These are phyloP conservation scores for Mnemiopsis leidyi DNA, from an alignment of 37 sponge, comb jelly and placozoan species.

Conservation along the genomic window DNA sequence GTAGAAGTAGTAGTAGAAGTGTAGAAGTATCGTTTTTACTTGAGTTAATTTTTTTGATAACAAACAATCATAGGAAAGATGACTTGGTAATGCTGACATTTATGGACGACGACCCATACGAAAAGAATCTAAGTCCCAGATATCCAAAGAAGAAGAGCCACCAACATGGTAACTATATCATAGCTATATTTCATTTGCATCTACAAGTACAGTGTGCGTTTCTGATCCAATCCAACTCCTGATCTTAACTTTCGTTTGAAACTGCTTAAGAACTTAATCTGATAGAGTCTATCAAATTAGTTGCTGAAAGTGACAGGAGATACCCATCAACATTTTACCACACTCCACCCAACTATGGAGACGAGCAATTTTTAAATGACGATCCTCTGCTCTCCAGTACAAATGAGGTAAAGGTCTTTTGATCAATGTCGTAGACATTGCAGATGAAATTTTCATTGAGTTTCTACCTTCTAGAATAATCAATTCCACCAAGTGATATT, in stretches of 20 bases:
- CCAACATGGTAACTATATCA: constrained; percentile 3
- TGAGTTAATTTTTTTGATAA: too few relatives aligned
- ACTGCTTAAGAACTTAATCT: not conserved
- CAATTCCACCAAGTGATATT: too few relatives aligned
- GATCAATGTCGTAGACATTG: too few relatives aligned
- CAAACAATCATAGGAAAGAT: too few relatives aligned
- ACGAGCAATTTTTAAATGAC: constrained; percentile 2
- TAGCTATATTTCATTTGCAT: too few relatives aligned
- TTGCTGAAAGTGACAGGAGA: not conserved
- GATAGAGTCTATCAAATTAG: too few relatives aligned
- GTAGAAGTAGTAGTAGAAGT: too few relatives aligned
- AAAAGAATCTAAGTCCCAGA: not conserved
- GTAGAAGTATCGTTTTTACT: too few relatives aligned
- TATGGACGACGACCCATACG: not conserved
- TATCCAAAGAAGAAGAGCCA: not conserved
- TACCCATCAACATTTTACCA: constrained; percentile 10
- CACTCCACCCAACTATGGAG: constrained; percentile 25
- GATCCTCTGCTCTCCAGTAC: constrained; percentile 50
- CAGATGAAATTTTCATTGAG: too few relatives aligned
- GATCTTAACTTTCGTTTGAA: not conserved
- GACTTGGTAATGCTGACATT: not conserved
- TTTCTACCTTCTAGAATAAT: too few relatives aligned
- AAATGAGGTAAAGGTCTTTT: constrained; percentile 41
- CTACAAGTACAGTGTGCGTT: too few relatives aligned
- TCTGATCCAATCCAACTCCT: too few relatives aligned